Base-by-base conservation (phyloP, 2,797 vertebrate genomes). In the Esox lucius region DNA sequence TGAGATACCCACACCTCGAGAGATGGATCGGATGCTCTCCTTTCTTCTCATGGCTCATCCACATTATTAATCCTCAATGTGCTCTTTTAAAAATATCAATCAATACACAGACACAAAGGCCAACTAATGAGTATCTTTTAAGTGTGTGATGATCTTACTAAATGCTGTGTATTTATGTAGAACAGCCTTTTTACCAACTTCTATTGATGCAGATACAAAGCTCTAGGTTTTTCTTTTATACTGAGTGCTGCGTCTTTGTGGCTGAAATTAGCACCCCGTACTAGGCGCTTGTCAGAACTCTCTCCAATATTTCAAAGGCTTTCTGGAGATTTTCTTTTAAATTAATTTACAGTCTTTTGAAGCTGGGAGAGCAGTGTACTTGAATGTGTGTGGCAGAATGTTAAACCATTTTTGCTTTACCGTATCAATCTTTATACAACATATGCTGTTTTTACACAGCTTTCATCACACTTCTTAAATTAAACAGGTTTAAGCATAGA, bases 41-140 rank as follows among this genome's bases (percentile, higher is more conserved):
- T 70, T 67, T 68, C 39, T 76, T 75, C 70, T 84, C 72, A 12
- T 66, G 22, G 77, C 76, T 67, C 77, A 56, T 78, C 26, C 24
- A 68, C 77, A 78, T 85, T 85, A 72, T 61, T 64, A 74, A 85
- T 79, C 39, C 77, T 73, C 83, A 73, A 73, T 53, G 75, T 24
- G 4, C 76, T 13, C 24, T 16, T 72, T 66, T 84, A 73, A 85
- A 39, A 87, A 82, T 84, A 86, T 83, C 80, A 83, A 81, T 81
- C 81, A 85, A 73, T 78, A 80, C 72, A 71, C 22, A 48, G 7
- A 70, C 35, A 69, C n/a, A 46, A 19, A 81, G 71, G 80, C 24
- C 70, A 17, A 61, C 70, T 84, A 84, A 84, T 83, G 76, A 85
- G 76, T 77, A 75, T 76, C 71, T 67, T 80, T 74, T 72, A 73